Conservation (phyloP, 2,888 invertebrate genomes). For the Himalopsyche kuldschensis region DNA sequence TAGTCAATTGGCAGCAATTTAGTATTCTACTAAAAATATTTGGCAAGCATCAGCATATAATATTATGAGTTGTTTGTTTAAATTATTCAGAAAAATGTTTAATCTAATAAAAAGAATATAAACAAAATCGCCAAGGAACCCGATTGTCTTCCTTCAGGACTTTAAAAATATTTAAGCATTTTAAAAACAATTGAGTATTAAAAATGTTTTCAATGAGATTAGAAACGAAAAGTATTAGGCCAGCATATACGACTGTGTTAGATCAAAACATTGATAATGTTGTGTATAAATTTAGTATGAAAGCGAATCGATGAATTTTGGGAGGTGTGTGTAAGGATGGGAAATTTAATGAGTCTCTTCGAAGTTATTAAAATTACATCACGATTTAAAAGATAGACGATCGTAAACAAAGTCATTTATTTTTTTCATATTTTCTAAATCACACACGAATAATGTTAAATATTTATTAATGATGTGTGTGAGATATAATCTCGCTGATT, state of each 20-base stretch:
- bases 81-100: not conserved
- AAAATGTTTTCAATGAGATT: not conserved
- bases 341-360: slow-evolving; percentile 9
- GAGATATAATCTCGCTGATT: slow-evolving; percentile 15
- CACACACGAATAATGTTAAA: slow-evolving; percentile 20
- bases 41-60: not conserved
- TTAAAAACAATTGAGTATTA: not conserved
- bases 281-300: not conserved
- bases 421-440: slow-evolving; percentile 7
- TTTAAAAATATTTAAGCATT: not conserved
- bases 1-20: not conserved
- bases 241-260: not conserved
- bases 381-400: slow-evolving; percentile 17
- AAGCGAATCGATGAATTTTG: not conserved
- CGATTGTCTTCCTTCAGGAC: not conserved
- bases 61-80: not conserved
- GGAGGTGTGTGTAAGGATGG: not conserved
- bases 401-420: not conserved
- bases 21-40: not conserved
- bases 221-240: not conserved
- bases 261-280: not conserved
- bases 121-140: not conserved
- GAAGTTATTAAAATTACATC: slow-evolving; percentile 22
- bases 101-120: not conserved
- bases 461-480: slow-evolving; percentile 16